Conservation (phyloP, 2,113 vertebrate species). For the Smithornis capensis region DNA sequence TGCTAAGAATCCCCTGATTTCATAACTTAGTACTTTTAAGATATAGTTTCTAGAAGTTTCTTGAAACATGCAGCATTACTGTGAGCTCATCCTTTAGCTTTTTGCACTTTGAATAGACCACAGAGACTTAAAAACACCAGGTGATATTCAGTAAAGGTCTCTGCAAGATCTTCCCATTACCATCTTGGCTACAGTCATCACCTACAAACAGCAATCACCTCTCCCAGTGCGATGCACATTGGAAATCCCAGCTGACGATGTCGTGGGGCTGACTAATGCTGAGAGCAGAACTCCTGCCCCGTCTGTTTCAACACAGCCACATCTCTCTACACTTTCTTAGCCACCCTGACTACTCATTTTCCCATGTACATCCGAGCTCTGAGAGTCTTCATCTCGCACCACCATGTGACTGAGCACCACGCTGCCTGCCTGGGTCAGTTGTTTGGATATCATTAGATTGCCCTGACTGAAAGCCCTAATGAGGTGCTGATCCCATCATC, state of each 20-base stretch:
- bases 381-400: not conserved
- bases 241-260: not conserved
- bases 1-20: not conserved
- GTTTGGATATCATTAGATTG: conserved; percentile 21
- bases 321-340: not conserved
- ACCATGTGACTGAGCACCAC: not conserved
- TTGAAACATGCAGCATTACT: not conserved
- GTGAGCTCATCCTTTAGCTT: not conserved
- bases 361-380: not conserved
- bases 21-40: not conserved
- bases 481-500: conserved; percentile 69
- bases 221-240: accelerated
- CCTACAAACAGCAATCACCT: not conserved
- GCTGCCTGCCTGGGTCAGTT: conserved; percentile 6
- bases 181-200: not conserved
- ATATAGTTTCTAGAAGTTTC: not conserved
- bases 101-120: not conserved
- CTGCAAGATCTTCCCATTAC: not conserved
- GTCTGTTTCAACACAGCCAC: not conserved
- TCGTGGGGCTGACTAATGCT: not conserved
- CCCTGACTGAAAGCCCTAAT: conserved; percentile 59
- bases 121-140: not conserved
- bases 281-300: not conserved
- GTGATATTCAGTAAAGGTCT: not conserved
- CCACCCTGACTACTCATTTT: not conserved